Evolutionary conservation across 1,140 invertebrate species (phyloP), one percentile per base, ranked within the genome.

Genomic region (Papilio helenus): DNA sequence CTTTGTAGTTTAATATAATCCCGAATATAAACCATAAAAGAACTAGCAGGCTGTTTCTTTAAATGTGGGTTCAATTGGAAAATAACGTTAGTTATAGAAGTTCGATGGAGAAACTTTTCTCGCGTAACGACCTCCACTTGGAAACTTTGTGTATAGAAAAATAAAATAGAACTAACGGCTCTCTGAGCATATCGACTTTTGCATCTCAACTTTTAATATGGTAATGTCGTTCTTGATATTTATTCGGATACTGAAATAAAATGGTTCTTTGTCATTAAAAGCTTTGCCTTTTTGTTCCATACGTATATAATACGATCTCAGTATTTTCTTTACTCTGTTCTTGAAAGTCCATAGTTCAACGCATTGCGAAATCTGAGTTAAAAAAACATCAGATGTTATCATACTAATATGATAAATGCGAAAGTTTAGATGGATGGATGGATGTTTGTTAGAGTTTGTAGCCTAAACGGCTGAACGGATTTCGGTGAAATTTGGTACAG

Each of bases 31-130:
- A 49, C 46, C 49, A 79, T 76, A 65, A 42, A 81, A 84, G 82
- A 85, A 82, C 80, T 84, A 79, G 74, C 68, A 86, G 82, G 84
- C 82, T 80, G 81, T 84, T 86, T 86, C 76, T 86, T 84, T 85
- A 82, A 88, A 86, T 84, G 82, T 82, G 84, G 84, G 82, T 85
- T 82, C 87, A 82, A 87, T 86, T 89, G 87, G 87, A 83, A 87
- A 87, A 87, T 85, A 90, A 92, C 82, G 90, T 92, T 90, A 87
- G 89, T 89, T 90, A 88, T 88, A 84, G 85, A 85, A 88, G 85
- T 84, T 84, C 85, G 85, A 90, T 89, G 85, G 87, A 81, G 83
- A 82, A 92, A 90, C 85, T 91, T 89, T 79, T 83, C 79, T 81
- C 79, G 84, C 80, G 81, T 89, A 87, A 87, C 87, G 84, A 87